A percentile compares a stretch with the other conserved stretches of the same genome.
Conservation (phyloP, 2,113 vertebrate genomes). For the Vulpes ferrilata region DNA sequence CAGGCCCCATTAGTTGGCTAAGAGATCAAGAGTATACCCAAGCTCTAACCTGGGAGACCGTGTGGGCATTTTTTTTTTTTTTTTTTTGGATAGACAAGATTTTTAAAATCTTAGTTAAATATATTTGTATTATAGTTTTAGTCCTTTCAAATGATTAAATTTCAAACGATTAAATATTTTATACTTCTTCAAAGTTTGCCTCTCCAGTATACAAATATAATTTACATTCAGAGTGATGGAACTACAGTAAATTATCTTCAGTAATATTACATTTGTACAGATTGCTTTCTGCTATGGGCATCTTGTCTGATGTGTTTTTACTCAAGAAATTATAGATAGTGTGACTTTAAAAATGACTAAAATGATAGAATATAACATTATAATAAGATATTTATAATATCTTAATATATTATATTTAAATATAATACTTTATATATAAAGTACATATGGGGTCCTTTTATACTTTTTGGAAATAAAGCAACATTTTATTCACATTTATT, state of each 20-base stretch:
- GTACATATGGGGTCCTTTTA: background rate
- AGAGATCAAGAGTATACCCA: background rate
- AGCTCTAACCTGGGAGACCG: background rate
- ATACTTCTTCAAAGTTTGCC: constrained; percentile 53
- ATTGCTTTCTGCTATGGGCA: constrained; percentile 46
- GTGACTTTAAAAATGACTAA: constrained; percentile 44
- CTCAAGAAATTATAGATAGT: constrained; percentile 49
- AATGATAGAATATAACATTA: background rate
- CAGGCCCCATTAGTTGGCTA: background rate
- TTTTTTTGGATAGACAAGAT: background rate
- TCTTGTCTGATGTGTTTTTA: constrained; percentile 16
- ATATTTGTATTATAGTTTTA: constrained; percentile 8
- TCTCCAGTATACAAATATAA: background rate
- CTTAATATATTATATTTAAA: no score
- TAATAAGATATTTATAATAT: constrained; percentile 28
- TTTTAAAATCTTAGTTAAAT: constrained; percentile 45
- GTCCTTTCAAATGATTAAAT: background rate
- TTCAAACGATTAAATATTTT: background rate
- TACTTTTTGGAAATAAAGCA: constrained; percentile 46
- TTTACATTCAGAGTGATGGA: background rate
- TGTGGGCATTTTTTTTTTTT: background rate
- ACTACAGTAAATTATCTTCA: constrained; percentile 39
- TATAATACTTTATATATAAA: background rate
- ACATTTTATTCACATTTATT: constrained; percentile 62
- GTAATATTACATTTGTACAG: constrained; percentile 10